phyloP scores from a whole-genome alignment of 2,797 vertebrate genomes.

The Enteromius anoplus region DNA sequence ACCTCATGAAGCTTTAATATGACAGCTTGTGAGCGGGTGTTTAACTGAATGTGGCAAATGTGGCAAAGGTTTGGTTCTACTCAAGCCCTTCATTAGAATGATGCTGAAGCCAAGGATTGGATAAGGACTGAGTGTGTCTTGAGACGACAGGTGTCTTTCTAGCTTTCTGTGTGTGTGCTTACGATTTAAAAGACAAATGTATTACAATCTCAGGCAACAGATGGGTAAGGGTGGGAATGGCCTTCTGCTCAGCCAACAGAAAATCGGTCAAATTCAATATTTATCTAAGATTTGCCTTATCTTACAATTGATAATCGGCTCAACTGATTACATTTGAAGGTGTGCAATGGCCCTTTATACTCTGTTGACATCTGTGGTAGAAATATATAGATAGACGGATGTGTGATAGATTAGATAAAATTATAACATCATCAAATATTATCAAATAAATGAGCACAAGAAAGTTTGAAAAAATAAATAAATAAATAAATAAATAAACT shows the following conservation, averaged over 20 bases:
- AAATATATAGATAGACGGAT: not conserved
- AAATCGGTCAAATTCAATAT: not conserved
- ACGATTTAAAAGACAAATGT: not conserved
- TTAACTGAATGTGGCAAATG: conserved; percentile 39
- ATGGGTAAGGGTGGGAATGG: not conserved
- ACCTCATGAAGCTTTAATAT: conserved; percentile 44
- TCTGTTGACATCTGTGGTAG: not conserved
- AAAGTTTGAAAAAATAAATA: not conserved
- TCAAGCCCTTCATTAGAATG: conserved; percentile 33
- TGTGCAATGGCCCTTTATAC: not conserved
- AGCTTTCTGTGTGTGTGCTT: not conserved
- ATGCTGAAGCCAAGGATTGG: conserved; percentile 11
- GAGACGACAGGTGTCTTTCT: not conserved
- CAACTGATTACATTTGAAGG: not conserved
- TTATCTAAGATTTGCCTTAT: not conserved
- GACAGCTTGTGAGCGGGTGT: conserved; percentile 28
- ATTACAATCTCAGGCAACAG: not conserved
- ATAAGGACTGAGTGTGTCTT: conserved; percentile 3
- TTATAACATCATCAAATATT: no score
- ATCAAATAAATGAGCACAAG: not conserved
- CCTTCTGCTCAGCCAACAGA: not conserved
- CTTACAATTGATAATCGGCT: not conserved
- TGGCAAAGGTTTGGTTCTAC: conserved; percentile 29
- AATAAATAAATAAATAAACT: not conserved
- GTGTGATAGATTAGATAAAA: no score